These are phyloP conservation scores for Eulacestoma nigropectus DNA, from an alignment of 2,113 vertebrate genomes.

Conservation along the genomic window DNA sequence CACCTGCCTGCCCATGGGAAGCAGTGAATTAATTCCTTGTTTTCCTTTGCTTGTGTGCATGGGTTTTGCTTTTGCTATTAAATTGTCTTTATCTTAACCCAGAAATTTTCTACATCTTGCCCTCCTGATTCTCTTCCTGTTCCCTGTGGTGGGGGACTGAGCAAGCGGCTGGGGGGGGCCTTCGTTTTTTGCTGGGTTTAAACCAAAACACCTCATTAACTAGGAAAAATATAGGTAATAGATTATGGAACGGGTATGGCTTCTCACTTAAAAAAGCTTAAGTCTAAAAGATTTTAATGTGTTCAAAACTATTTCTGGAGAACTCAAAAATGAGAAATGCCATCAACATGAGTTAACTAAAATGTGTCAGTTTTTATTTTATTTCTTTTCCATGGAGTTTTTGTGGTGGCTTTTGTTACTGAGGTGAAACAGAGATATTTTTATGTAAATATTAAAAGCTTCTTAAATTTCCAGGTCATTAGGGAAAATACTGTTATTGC, in stretches of 20 bases:
- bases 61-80: neutral
- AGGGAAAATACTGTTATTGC: neutral
- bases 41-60: neutral
- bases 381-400: neutral
- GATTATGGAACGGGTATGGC: neutral
- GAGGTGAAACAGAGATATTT: neutral
- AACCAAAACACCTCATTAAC: neutral
- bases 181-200: neutral
- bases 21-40: neutral
- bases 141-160: neutral
- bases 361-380: neutral
- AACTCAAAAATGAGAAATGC: neutral
- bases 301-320: neutral
- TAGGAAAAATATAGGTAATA: neutral
- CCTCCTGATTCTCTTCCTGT: neutral
- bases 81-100: neutral
- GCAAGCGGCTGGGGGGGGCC: accelerated
- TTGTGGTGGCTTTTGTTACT: neutral
- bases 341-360: neutral
- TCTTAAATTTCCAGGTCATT: neutral
- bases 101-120: neutral
- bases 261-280: neutral
- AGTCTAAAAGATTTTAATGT: neutral
- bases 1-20: neutral
- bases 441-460: neutral